phyloP scores from a whole-genome alignment of 2,113 vertebrate species.

The Rhadina sibilatrix region DNA sequence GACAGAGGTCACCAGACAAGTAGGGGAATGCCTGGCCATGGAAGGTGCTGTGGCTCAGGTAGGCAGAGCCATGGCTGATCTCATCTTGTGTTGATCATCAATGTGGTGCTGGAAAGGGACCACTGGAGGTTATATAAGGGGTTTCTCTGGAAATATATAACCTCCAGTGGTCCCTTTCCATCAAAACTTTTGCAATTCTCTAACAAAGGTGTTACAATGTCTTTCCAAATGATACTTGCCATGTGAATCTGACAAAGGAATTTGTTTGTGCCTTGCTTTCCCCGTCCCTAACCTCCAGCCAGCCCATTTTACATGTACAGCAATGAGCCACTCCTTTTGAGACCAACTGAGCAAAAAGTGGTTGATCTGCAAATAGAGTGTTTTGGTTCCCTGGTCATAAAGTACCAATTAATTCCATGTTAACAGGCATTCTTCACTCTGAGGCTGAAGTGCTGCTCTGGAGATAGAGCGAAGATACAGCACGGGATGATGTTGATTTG shows the following conservation, averaged over 20 bases:
- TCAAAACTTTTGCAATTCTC: background rate
- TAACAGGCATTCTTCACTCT: background rate
- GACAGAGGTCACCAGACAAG: background rate
- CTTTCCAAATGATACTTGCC: background rate
- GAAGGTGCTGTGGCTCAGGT: background rate
- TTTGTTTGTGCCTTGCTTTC: background rate
- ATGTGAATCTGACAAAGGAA: background rate
- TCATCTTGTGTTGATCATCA: background rate
- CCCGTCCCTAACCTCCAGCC: background rate
- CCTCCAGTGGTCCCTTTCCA: background rate
- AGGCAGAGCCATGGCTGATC: background rate
- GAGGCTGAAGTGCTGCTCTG: background rate
- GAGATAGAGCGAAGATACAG: background rate
- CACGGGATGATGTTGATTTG: background rate
- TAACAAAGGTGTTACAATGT: background rate
- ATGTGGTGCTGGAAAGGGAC: background rate
- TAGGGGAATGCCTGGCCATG: background rate
- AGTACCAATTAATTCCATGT: background rate
- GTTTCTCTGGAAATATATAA: background rate
- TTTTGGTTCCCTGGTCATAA: background rate
- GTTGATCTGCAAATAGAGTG: background rate
- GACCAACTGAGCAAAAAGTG: background rate
- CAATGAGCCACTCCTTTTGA: background rate
- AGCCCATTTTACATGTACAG: background rate
- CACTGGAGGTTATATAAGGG: background rate